Percentiles rank a stretch among this genome's conserved stretches.
phyloP scores from a whole-genome alignment of 2,888 invertebrate genomes.

The Ceramica pisi region DNA sequence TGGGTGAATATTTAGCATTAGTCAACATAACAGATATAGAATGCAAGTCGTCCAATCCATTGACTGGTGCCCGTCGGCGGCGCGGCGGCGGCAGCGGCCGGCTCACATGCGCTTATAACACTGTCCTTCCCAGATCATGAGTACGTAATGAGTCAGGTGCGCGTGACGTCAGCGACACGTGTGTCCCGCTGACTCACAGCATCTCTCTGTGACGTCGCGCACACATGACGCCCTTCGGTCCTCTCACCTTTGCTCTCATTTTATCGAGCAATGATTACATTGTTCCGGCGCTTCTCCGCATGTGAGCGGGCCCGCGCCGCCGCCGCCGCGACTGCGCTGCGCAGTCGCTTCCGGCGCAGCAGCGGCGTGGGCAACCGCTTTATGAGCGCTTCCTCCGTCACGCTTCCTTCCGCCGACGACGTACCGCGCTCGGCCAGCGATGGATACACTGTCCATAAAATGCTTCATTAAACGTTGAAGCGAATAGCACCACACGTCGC shows the following conservation, averaged over 20 bases:
- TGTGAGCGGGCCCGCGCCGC: conserved; percentile 50
- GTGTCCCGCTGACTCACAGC: conserved; percentile 82
- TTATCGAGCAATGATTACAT: conserved; percentile 73
- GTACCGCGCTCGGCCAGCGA: conserved; percentile 64
- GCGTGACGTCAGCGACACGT: conserved; percentile 85
- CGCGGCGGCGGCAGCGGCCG: conserved; percentile 10
- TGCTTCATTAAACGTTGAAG: conserved; percentile 68
- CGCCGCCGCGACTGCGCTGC: conserved; percentile 77
- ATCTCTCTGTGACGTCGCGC: conserved; percentile 80
- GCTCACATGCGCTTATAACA: conserved; percentile 50
- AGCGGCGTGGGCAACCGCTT: conserved; percentile 83
- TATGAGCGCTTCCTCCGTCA: conserved; percentile 86
- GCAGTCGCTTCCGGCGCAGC: conserved; percentile 84
- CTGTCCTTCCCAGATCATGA: conserved; percentile 72
- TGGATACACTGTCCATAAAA: conserved; percentile 68
- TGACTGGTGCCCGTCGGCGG: conserved; percentile 38
- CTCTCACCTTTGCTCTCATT: conserved; percentile 75
- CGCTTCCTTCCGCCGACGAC: conserved; percentile 80
- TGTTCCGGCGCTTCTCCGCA: conserved; percentile 60
- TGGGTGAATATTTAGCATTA: conserved; percentile 12
- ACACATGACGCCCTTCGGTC: conserved; percentile 75
- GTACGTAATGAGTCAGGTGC: conserved; percentile 83
- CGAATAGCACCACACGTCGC: conserved; percentile 71
- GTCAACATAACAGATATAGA: conserved; percentile 36
- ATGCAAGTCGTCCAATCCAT: conserved; percentile 40